Conservation (phyloP, 2,888 invertebrate genomes). For the Eugnorisma glareosa region DNA sequence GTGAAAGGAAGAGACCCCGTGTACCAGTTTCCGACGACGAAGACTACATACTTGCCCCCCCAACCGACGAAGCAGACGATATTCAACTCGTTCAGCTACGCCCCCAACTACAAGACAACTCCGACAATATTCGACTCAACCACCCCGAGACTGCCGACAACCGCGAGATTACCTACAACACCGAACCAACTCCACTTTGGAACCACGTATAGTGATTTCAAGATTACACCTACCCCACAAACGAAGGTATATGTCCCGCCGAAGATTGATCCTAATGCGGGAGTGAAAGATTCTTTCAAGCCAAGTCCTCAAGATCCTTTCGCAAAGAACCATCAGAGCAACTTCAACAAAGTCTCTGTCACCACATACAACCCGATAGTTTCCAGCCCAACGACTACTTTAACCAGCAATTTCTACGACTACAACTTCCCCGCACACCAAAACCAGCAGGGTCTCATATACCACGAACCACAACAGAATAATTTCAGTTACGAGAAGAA, state of each 20-base stretch:
- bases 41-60: constrained; percentile 84
- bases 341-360: constrained; percentile 80
- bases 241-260: constrained; percentile 80
- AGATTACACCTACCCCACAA: constrained; percentile 87
- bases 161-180: constrained; percentile 81
- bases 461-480: constrained; percentile 78
- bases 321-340: constrained; percentile 79
- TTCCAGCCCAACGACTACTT: constrained; percentile 76
- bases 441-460: constrained; percentile 79
- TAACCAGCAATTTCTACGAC: constrained; percentile 78
- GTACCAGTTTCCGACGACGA: constrained; percentile 81
- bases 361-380: constrained; percentile 85
- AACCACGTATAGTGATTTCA: constrained; percentile 81
- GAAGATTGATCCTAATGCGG: constrained; percentile 84
- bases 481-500: constrained; percentile 79
- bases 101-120: constrained; percentile 82
- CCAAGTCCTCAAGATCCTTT: constrained; percentile 88
- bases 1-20: constrained; percentile 89
- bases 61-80: constrained; percentile 85
- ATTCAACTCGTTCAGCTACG: constrained; percentile 84
- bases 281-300: constrained; percentile 81
- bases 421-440: constrained; percentile 79
- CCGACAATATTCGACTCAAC: constrained; percentile 80
- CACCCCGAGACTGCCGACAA: constrained; percentile 82
- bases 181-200: constrained; percentile 82